A percentile compares a stretch with the other conserved stretches of the same genome.
phyloP scores from a whole-genome alignment of 2,113 vertebrate genomes.

The Shinisaurus crocodilurus region DNA sequence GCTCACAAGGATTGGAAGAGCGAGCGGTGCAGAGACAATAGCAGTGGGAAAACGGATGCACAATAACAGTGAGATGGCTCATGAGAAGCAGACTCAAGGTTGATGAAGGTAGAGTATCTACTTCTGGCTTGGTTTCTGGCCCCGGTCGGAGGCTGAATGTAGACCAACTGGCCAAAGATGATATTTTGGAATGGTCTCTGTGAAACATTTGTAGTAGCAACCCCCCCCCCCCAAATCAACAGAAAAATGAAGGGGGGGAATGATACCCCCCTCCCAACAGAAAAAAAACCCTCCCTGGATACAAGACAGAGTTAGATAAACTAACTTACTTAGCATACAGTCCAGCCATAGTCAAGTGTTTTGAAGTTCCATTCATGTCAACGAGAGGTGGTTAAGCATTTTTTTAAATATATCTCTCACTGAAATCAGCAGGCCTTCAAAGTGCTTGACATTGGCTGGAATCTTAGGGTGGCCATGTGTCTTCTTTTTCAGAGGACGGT shows the following conservation, averaged over 20 bases:
- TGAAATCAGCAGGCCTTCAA: neutral
- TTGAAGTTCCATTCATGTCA: neutral
- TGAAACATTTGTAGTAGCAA: constrained; percentile 2
- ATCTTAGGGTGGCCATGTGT: neutral
- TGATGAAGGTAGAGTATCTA: constrained; percentile 55
- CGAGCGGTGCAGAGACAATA: constrained; percentile 39
- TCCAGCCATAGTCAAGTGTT: neutral
- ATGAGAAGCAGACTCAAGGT: constrained; percentile 51
- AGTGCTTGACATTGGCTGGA: neutral
- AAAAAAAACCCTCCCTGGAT: neutral
- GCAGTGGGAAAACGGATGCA: constrained; percentile 48
- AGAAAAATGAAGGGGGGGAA: neutral
- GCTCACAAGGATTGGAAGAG: constrained; percentile 52
- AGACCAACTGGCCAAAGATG: constrained; percentile 7
- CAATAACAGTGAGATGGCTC: neutral
- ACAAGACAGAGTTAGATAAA: neutral
- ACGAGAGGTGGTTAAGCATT: neutral
- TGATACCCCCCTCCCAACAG: neutral
- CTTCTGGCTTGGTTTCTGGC: constrained; percentile 21
- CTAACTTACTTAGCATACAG: neutral
- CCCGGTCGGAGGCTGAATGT: neutral
- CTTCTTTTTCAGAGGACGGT: too few species aligned
- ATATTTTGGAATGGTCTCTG: neutral
- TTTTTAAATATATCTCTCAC: neutral
- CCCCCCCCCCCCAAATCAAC: neutral